phyloP scores from a whole-genome alignment of 2,113 vertebrate species.

The Megaceryle maxima region DNA sequence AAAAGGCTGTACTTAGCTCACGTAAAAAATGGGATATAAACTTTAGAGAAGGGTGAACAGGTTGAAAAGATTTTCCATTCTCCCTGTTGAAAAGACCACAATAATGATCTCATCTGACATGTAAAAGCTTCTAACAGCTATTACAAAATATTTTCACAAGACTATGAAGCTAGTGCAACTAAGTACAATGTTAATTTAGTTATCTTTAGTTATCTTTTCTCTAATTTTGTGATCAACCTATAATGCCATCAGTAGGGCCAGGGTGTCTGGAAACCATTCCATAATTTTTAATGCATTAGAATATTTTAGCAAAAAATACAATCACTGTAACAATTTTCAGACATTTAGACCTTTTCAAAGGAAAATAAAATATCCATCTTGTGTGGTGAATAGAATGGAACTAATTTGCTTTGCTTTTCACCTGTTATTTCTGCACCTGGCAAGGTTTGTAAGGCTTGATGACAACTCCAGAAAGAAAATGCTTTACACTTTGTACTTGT shows the following conservation, averaged over 20 bases:
- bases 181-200: not conserved
- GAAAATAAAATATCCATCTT: not conserved
- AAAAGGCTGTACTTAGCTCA: not conserved
- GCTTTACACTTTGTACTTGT: not conserved
- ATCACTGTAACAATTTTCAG: not conserved
- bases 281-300: not conserved
- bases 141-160: not conserved
- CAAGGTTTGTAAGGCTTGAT: not conserved
- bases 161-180: not conserved
- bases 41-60: not conserved
- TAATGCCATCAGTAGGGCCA: not conserved
- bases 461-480: not conserved
- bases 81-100: not conserved
- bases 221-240: not conserved
- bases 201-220: not conserved
- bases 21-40: not conserved
- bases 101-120: not conserved
- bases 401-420: not conserved
- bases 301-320: not conserved
- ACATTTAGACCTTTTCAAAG: not conserved
- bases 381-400: not conserved
- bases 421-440: not conserved
- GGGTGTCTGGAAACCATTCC: not conserved
- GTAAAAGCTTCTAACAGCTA: not conserved
- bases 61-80: not conserved